Conservation (phyloP, 2,888 invertebrate genomes). For the Criorhina ranunculi region DNA sequence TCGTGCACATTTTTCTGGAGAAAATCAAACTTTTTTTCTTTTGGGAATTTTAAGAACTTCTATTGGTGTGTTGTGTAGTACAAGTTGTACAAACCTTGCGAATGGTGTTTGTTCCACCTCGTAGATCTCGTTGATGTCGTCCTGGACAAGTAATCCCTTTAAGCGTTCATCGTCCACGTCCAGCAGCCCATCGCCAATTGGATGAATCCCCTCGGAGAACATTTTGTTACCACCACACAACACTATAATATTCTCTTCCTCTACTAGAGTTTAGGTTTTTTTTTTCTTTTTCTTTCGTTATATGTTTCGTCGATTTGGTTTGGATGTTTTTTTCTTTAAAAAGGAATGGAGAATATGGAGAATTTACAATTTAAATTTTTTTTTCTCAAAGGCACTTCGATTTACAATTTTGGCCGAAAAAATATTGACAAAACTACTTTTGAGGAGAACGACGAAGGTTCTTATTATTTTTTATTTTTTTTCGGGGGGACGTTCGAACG, state of each 20-base stretch:
- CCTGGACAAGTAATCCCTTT: conserved; percentile 89
- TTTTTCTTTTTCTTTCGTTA: no score
- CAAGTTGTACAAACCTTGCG: conserved; percentile 90
- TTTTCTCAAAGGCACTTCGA: conserved; percentile 57
- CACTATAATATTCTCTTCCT: neutral
- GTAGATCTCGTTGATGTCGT: conserved; percentile 91
- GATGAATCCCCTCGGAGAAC: conserved; percentile 84
- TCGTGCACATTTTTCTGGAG: conserved; percentile 1
- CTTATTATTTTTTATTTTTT: conserved; percentile 32
- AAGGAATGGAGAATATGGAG: neutral
- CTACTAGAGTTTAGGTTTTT: neutral
- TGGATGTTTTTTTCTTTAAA: conserved; percentile 32
- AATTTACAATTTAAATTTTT: conserved; percentile 27
- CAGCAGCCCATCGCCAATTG: conserved; percentile 89
- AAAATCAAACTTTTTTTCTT: neutral
- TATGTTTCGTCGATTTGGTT: conserved; percentile 38
- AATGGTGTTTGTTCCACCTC: conserved; percentile 93
- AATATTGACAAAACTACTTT: neutral
- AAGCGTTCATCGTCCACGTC: conserved; percentile 89
- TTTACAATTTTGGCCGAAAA: conserved; percentile 54
- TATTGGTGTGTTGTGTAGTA: no score
- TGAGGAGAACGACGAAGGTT: conserved; percentile 38
- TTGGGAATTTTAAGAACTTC: no score
- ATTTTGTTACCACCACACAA: conserved; percentile 78
- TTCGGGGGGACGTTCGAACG: no score